Evolutionary conservation across 2,888 invertebrate species (phyloP).

Genomic region (Tridacna gigas): DNA sequence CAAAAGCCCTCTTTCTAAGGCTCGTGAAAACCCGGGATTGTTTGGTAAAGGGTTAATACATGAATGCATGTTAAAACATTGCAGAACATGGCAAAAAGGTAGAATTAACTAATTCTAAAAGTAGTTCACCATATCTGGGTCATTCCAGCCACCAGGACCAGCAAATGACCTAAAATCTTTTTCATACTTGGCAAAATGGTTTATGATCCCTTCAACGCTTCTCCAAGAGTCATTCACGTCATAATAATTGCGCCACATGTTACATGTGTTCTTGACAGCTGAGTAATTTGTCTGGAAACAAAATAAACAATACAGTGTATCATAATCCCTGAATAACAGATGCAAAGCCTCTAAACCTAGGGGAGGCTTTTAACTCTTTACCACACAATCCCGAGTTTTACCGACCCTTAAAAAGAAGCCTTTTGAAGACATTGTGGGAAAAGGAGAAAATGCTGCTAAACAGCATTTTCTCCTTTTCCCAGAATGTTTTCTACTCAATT

Average conservation of each 20-base stretch:
- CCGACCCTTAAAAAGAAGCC: no score
- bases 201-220: conserved; percentile 95
- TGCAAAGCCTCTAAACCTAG: no score
- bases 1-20: neutral
- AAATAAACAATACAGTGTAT: neutral
- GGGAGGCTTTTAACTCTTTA: no score
- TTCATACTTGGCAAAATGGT: conserved; percentile 97
- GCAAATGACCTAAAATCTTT: conserved; percentile 94
- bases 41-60: conserved; percentile 1
- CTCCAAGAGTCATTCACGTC: conserved; percentile 98
- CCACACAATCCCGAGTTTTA: no score
- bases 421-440: neutral
- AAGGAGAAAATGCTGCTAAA: neutral
- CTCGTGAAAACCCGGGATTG: neutral
- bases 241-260: conserved; percentile 97
- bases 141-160: conserved; percentile 98
- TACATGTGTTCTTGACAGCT: conserved; percentile 90
- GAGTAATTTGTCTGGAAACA: conserved; percentile 91
- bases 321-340: no score
- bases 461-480: conserved; percentile 1
- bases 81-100: neutral
- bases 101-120: neutral
- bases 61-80: no score
- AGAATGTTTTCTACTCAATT: neutral
- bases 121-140: conserved; percentile 95